A percentile compares a stretch with the other conserved stretches of the same genome.
Evolutionary conservation across 2,113 vertebrate species (phyloP).

Genomic region (Otis tarda): DNA sequence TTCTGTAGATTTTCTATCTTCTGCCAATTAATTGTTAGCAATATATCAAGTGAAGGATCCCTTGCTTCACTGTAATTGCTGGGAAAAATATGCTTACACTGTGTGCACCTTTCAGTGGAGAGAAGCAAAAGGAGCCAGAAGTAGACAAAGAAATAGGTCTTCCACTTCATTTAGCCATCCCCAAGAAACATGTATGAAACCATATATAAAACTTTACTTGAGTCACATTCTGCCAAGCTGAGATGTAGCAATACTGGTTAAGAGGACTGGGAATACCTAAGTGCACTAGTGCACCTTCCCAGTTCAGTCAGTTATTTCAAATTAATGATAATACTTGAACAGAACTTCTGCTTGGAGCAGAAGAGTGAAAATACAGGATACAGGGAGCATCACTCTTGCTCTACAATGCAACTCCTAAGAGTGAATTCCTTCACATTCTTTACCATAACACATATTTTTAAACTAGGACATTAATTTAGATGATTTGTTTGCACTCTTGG

Average conservation of each 20-base stretch:
- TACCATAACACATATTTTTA: neutral
- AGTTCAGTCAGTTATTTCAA: neutral
- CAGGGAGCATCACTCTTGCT: neutral
- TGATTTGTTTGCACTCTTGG: neutral
- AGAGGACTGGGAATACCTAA: neutral
- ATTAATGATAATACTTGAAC: neutral
- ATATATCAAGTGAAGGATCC: neutral
- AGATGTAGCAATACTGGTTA: neutral
- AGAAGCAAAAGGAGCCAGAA: neutral
- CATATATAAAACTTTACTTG: accelerated
- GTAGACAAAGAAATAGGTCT: neutral
- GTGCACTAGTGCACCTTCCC: neutral
- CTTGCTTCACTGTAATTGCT: neutral
- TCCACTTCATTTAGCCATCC: neutral
- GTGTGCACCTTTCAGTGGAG: neutral
- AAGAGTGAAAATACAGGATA: neutral
- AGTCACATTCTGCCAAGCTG: accelerated
- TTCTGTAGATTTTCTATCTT: neutral
- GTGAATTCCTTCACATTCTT: neutral
- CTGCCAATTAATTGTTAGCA: conserved; percentile 5
- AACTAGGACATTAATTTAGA: neutral
- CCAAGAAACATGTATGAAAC: neutral
- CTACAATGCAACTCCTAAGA: neutral
- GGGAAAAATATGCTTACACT: neutral
- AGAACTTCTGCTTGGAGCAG: neutral